Conservation (phyloP, 2,797 vertebrate genomes). For the Euphonia xanthogaster region DNA sequence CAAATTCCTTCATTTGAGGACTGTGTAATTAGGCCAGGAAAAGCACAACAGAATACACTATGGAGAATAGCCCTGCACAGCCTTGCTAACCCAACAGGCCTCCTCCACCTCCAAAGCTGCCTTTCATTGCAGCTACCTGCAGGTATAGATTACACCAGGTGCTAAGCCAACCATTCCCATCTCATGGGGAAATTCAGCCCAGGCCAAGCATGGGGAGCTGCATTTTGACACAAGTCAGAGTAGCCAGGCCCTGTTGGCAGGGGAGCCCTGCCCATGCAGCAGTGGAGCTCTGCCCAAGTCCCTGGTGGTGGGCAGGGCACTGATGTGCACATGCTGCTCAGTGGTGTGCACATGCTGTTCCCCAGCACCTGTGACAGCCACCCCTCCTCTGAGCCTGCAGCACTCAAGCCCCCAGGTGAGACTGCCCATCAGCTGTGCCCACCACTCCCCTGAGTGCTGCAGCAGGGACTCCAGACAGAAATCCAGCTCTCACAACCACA, state of each 20-base stretch:
- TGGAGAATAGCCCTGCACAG: neutral
- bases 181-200: neutral
- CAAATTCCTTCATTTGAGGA: conserved; percentile 29
- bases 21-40: conserved; percentile 33
- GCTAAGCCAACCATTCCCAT: neutral
- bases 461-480: neutral
- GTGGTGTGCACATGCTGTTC: neutral
- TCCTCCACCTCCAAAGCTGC: neutral
- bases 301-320: neutral
- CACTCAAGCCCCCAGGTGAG: neutral
- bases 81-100: neutral
- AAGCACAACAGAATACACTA: conserved; percentile 23
- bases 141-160: neutral
- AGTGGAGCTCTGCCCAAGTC: neutral
- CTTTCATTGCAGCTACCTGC: conserved; percentile 3
- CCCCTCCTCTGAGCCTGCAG: neutral
- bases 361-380: neutral
- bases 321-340: neutral
- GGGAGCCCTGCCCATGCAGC: neutral
- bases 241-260: neutral
- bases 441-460: neutral
- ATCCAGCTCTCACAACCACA: neutral
- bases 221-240: neutral
- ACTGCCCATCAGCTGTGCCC: neutral
- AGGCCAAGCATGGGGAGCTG: neutral